phyloP scores from a whole-genome alignment of 2,797 vertebrate species.

The Acanthurus lineatus region DNA sequence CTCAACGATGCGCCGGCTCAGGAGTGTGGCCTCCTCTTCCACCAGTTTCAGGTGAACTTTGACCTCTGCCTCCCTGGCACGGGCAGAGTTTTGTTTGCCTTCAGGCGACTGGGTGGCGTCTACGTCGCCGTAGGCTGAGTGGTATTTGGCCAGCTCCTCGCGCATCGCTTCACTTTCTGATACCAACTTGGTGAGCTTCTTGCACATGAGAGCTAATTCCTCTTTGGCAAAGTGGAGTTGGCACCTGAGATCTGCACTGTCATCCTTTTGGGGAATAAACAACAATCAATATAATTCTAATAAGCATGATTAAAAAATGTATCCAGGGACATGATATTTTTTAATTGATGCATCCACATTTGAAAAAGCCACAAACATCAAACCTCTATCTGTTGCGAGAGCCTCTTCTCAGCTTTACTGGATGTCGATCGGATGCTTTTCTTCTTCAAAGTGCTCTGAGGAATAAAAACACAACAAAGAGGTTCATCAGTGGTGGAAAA shows the following conservation, averaged over 20 bases:
- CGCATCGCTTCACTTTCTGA: constrained; percentile 93
- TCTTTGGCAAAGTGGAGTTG: constrained; percentile 99
- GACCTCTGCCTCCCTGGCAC: constrained; percentile 91
- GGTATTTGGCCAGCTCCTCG: constrained; percentile 93
- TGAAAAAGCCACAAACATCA: constrained; percentile 9
- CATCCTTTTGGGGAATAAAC: constrained; percentile 86
- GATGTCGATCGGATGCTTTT: constrained; percentile 88
- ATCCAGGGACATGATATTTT: background rate
- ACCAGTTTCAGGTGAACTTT: constrained; percentile 96
- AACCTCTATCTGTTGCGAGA: constrained; percentile 89
- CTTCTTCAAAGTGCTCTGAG: constrained; percentile 93
- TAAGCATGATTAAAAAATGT: background rate
- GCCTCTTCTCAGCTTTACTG: constrained; percentile 91
- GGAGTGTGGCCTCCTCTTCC: constrained; percentile 96
- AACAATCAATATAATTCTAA: background rate
- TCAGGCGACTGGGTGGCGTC: constrained; percentile 86
- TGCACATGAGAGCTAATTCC: constrained; percentile 97
- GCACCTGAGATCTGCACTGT: constrained; percentile 94
- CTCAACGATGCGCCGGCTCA: constrained; percentile 96
- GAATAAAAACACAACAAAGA: constrained; percentile 38
- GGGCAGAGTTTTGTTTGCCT: constrained; percentile 84
- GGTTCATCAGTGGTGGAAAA: background rate
- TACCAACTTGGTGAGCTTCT: constrained; percentile 95
- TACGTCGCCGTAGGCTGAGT: constrained; percentile 90
- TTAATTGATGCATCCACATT: background rate